These are phyloP conservation scores for Drosophila cardini DNA, from an alignment of 1,140 invertebrate species.

Conservation along the genomic window DNA sequence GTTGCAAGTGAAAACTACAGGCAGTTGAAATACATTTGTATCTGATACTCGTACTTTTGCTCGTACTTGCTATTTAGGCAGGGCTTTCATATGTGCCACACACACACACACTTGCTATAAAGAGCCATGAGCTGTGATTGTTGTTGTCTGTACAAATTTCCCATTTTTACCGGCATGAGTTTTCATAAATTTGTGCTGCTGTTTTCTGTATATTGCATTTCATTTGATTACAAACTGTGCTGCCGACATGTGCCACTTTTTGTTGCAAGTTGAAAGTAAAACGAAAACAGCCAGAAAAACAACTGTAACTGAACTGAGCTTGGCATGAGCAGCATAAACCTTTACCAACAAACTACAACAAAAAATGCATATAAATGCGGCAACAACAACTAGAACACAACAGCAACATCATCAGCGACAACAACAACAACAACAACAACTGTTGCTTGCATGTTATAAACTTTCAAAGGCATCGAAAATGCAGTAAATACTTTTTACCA, in stretches of 20 bases:
- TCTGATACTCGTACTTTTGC: slow-evolving; percentile 48
- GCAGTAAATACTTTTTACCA: slow-evolving; percentile 33
- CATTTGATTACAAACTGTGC: slow-evolving; percentile 77
- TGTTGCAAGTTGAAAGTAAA: slow-evolving; percentile 68
- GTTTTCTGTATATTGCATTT: slow-evolving; percentile 46
- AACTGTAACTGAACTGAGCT: slow-evolving; percentile 62
- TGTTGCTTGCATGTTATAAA: slow-evolving; percentile 60
- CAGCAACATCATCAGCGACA: slow-evolving; percentile 29
- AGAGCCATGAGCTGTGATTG: not conserved
- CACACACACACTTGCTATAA: slow-evolving; percentile 7
- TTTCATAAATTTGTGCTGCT: slow-evolving; percentile 48
- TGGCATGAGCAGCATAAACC: slow-evolving; percentile 69
- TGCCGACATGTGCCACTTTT: slow-evolving; percentile 77
- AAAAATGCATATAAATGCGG: slow-evolving; percentile 40
- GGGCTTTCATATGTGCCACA: slow-evolving; percentile 46
- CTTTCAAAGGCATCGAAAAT: slow-evolving; percentile 57
- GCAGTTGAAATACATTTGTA: slow-evolving; percentile 48
- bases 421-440: slow-evolving; percentile 39
- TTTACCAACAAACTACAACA: slow-evolving; percentile 6
- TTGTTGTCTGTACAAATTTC: slow-evolving; percentile 16
- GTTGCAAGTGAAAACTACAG: slow-evolving; percentile 38
- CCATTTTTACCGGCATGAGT: slow-evolving; percentile 40
- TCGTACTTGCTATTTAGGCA: slow-evolving; percentile 53
- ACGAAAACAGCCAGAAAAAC: slow-evolving; percentile 56
- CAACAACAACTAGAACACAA: slow-evolving; percentile 69